These are phyloP conservation scores for Lasioglossum leucozonium DNA, from an alignment of 2,888 invertebrate species.

Conservation along the genomic window DNA sequence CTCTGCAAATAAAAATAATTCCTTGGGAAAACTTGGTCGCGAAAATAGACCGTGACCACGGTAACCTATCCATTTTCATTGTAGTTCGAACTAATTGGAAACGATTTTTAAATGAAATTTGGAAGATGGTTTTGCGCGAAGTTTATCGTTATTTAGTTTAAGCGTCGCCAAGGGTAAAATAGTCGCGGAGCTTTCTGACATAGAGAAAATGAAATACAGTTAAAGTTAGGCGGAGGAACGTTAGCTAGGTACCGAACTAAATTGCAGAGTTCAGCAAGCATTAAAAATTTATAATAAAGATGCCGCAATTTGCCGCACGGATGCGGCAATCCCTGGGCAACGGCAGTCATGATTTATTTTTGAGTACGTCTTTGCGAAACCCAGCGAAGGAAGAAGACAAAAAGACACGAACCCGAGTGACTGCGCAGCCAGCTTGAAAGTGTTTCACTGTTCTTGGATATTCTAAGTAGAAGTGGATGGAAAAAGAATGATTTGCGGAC, in stretches of 20 bases:
- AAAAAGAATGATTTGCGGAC: too few relatives aligned
- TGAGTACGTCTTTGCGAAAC: background rate
- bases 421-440: constrained; percentile 6
- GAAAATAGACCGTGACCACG: background rate
- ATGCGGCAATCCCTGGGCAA: constrained; percentile 16
- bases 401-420: background rate
- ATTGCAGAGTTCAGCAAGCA: constrained; percentile 35
- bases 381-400: background rate
- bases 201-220: constrained; percentile 31
- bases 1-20: background rate
- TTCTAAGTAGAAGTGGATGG: background rate
- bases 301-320: constrained; percentile 55
- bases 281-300: constrained; percentile 61
- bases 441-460: background rate
- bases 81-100: background rate
- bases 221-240: constrained; percentile 14
- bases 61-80: background rate
- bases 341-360: background rate
- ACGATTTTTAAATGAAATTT: background rate
- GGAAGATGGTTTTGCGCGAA: background rate
- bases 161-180: constrained; percentile 19
- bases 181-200: constrained; percentile 18
- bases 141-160: background rate
- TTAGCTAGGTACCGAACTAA: constrained; percentile 27
- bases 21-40: background rate